A percentile compares a stretch with the other conserved stretches of the same genome.
Evolutionary conservation across 2,113 vertebrate genomes (phyloP).

Genomic region (Boulengeromyrus knoepffleri): DNA sequence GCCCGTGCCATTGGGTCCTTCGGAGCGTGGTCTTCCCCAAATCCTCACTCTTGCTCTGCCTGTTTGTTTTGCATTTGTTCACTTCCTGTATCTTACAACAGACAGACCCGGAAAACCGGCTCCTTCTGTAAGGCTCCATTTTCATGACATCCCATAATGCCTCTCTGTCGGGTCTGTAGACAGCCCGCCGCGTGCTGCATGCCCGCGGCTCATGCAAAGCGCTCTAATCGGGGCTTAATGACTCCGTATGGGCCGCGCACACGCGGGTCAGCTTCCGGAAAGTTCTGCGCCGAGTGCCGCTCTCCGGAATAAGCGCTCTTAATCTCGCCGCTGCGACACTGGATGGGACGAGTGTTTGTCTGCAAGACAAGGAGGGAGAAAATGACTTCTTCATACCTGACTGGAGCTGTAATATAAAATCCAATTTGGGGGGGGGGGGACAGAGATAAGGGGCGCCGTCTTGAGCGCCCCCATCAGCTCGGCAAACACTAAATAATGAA

Average conservation of each 20-base stretch:
- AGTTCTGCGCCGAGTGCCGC: conserved; percentile 27
- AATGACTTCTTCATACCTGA: conserved; percentile 94
- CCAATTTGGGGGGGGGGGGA: conserved; percentile 84
- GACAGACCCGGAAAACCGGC: neutral
- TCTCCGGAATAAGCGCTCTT: conserved; percentile 40
- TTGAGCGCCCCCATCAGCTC: conserved; percentile 73
- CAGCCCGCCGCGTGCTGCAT: neutral
- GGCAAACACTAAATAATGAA: conserved; percentile 98
- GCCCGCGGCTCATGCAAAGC: neutral
- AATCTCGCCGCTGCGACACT: conserved; percentile 56
- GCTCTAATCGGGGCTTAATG: neutral
- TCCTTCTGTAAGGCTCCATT: neutral
- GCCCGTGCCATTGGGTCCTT: neutral
- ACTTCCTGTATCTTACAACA: neutral
- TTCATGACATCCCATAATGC: neutral
- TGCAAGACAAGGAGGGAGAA: conserved; percentile 73
- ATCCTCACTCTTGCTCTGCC: neutral
- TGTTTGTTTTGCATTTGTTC: neutral
- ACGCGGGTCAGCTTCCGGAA: conserved; percentile 28
- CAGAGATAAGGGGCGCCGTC: conserved; percentile 77
- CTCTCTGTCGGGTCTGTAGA: neutral
- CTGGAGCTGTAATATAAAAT: conserved; percentile 86
- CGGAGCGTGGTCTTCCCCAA: neutral
- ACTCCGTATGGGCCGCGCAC: neutral
- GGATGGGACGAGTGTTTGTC: conserved; percentile 58